Conservation (phyloP, 2,888 invertebrate genomes). For the Eudasyphora cyanicolor region DNA sequence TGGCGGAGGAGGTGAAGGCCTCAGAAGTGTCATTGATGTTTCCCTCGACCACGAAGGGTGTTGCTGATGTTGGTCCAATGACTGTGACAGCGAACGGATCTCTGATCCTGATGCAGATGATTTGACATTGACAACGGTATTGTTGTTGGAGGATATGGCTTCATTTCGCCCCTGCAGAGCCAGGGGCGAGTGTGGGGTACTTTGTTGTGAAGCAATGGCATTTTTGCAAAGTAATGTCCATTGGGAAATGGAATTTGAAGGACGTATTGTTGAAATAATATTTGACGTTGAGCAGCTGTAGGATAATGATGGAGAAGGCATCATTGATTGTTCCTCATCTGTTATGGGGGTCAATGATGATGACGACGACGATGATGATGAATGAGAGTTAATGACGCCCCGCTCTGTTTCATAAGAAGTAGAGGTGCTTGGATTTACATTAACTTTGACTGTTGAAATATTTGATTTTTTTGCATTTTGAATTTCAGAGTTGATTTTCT, state of each 20-base stretch:
- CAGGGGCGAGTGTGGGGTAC: background rate
- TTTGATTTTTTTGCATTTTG: conserved; percentile 2
- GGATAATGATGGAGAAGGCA: background rate
- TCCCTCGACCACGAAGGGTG: background rate
- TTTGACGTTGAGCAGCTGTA: background rate
- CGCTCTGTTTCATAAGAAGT: background rate
- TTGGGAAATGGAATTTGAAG: conserved; percentile 65
- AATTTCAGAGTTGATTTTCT: background rate
- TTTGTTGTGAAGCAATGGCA: conserved; percentile 51
- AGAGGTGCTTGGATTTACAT: conserved; percentile 65
- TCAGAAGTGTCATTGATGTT: too few relatives aligned
- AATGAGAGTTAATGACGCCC: background rate
- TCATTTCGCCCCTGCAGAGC: background rate
- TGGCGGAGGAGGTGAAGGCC: too few relatives aligned
- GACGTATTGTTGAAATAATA: conserved; percentile 3
- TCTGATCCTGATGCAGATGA: background rate
- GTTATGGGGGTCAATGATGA: background rate
- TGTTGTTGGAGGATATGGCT: conserved; percentile 6
- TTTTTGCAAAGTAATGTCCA: conserved; percentile 74
- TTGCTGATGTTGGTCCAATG: background rate
- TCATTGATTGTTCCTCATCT: background rate
- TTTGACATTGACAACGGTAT: conserved; percentile 58
- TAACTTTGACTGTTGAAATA: conserved; percentile 69
- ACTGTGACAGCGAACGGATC: background rate
- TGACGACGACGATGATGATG: conserved; percentile 6